These are phyloP conservation scores for Eupithecia inturbata DNA, from an alignment of 2,888 invertebrate species.

Conservation along the genomic window DNA sequence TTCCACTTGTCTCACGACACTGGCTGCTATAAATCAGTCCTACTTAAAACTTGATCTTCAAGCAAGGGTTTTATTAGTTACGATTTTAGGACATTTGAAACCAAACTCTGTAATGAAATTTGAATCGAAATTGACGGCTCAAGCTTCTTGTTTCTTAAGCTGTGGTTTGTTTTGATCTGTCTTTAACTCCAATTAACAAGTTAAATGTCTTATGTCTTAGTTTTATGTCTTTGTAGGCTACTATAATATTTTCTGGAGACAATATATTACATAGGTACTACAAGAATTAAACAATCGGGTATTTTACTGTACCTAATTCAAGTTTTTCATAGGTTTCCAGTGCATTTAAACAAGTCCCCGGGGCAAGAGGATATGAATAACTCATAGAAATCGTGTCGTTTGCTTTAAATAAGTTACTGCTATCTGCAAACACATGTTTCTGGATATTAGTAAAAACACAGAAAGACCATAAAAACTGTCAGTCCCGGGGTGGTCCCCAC, in stretches of 20 bases:
- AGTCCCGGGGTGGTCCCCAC: conserved; percentile 65
- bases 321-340: neutral
- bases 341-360: neutral
- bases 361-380: neutral
- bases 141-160: neutral
- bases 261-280: too few relatives aligned
- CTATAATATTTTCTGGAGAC: too few relatives aligned
- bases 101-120: neutral
- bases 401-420: conserved; percentile 45
- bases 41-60: conserved; percentile 67
- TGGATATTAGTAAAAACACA: conserved; percentile 65
- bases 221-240: too few relatives aligned
- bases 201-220: too few relatives aligned
- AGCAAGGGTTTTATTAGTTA: conserved; percentile 45
- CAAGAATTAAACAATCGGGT: too few relatives aligned
- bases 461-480: conserved; percentile 54
- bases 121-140: neutral
- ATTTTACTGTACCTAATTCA: too few relatives aligned
- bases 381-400: conserved; percentile 50
- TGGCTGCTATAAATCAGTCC: conserved; percentile 75
- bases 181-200: neutral
- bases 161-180: neutral
- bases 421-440: conserved; percentile 78
- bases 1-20: conserved; percentile 74
- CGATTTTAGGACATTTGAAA: conserved; percentile 31